These are phyloP conservation scores for Eulemur macaco DNA, from an alignment of 2,113 vertebrate genomes.

Conservation along the genomic window DNA sequence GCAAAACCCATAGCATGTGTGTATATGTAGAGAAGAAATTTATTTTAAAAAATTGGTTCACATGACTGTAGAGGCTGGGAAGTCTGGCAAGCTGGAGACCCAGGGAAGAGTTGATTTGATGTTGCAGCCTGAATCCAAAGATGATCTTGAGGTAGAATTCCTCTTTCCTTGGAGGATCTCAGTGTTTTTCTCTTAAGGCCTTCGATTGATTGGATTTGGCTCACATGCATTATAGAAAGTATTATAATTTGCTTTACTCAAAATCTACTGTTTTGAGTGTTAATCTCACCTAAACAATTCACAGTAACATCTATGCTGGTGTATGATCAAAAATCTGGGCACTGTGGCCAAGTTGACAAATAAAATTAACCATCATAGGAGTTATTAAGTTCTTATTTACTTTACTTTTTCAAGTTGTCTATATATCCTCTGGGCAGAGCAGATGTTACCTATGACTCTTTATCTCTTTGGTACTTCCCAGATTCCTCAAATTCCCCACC, in stretches of 20 bases:
- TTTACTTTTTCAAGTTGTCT: not conserved
- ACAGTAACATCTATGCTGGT: not conserved
- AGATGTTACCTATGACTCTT: not conserved
- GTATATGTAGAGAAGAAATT: not conserved
- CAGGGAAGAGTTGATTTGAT: not conserved
- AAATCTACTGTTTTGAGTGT: not conserved
- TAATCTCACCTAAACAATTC: not conserved
- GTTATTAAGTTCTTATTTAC: not conserved
- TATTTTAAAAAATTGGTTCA: not conserved
- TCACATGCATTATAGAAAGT: not conserved
- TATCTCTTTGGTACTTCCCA: not conserved
- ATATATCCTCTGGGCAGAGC: not conserved
- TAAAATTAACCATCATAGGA: not conserved
- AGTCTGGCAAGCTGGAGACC: not conserved
- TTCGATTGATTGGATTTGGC: not conserved
- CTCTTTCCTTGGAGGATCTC: not conserved
- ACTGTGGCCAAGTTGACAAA: not conserved
- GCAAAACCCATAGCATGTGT: not conserved
- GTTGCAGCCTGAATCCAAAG: not conserved
- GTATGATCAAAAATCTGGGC: not conserved
- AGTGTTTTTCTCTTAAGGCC: not conserved
- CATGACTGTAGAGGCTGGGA: not conserved
- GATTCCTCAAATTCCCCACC: not conserved
- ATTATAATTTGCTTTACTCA: not conserved
- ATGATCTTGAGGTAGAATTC: not conserved